Percentiles rank a stretch among this genome's conserved stretches.
Evolutionary conservation across 2,113 vertebrate genomes (phyloP).

Genomic region (Corythoichthys haematopterus): DNA sequence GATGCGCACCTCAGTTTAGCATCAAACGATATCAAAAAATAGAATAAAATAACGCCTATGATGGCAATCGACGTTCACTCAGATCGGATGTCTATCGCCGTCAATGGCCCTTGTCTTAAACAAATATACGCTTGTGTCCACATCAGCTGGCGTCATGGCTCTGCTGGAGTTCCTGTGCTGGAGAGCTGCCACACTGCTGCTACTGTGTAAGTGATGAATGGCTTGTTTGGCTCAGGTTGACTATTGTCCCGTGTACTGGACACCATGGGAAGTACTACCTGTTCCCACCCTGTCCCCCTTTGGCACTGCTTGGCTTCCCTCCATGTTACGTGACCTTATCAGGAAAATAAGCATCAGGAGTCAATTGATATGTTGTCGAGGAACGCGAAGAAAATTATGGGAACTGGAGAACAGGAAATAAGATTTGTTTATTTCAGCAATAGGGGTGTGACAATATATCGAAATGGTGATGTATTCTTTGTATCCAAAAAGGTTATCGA

Average conservation of each 20-base stretch:
- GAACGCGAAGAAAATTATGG: too few species aligned
- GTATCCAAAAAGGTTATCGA: too few species aligned
- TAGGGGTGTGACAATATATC: too few species aligned
- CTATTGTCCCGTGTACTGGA: not conserved
- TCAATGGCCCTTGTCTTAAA: too few species aligned
- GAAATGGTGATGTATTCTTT: too few species aligned
- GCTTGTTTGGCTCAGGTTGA: not conserved
- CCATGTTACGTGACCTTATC: not conserved
- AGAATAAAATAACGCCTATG: too few species aligned
- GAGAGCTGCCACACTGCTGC: constrained; percentile 45
- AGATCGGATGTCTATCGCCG: too few species aligned
- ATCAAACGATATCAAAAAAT: too few species aligned
- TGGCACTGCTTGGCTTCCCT: not conserved
- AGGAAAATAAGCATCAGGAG: not conserved
- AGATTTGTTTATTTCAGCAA: too few species aligned
- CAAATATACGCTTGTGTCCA: constrained; percentile 15
- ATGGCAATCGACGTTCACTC: too few species aligned
- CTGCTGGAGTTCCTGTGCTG: constrained; percentile 43
- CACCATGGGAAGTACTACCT: not conserved
- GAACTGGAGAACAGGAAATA: too few species aligned
- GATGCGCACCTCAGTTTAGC: too few species aligned
- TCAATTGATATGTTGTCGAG: not conserved
- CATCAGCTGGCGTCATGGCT: constrained; percentile 57
- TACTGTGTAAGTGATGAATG: constrained; percentile 49
- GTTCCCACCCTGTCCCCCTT: not conserved